These are phyloP conservation scores for Tipula helvola DNA, from an alignment of 2,888 invertebrate genomes.

Conservation along the genomic window DNA sequence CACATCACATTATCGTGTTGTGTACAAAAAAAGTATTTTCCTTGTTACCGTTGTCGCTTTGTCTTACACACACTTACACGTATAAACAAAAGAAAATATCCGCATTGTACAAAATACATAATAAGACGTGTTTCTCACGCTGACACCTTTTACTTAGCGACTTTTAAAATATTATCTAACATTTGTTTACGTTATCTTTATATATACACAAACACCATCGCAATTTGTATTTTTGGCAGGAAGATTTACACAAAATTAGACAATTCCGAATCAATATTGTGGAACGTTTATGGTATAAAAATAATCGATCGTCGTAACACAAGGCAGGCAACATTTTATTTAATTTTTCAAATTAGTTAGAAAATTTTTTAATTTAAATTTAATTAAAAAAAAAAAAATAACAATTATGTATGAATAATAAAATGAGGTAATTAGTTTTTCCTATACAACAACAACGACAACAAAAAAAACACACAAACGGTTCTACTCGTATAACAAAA, in stretches of 20 bases:
- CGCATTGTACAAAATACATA: not conserved
- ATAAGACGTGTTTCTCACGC: not conserved
- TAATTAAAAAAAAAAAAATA: not conserved
- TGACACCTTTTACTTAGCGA: not conserved
- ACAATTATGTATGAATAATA: not conserved
- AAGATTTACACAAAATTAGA: not conserved
- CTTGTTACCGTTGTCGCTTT: not conserved
- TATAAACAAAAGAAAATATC: not conserved
- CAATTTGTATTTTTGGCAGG: not conserved
- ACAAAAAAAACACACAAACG: too few relatives aligned
- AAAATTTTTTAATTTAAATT: not conserved
- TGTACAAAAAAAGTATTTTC: not conserved
- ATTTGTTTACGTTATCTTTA: not conserved
- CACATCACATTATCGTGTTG: not conserved
- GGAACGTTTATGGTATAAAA: not conserved
- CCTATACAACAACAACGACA: not conserved
- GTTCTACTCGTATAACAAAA: not conserved
- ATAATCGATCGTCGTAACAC: not conserved
- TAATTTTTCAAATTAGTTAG: not conserved
- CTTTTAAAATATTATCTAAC: not conserved
- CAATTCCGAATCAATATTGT: not conserved
- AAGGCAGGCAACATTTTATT: not conserved
- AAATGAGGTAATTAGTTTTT: not conserved
- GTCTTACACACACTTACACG: not conserved
- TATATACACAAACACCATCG: not conserved